Conservation (phyloP, 2,888 invertebrate species). For the Agrochola litura region DNA sequence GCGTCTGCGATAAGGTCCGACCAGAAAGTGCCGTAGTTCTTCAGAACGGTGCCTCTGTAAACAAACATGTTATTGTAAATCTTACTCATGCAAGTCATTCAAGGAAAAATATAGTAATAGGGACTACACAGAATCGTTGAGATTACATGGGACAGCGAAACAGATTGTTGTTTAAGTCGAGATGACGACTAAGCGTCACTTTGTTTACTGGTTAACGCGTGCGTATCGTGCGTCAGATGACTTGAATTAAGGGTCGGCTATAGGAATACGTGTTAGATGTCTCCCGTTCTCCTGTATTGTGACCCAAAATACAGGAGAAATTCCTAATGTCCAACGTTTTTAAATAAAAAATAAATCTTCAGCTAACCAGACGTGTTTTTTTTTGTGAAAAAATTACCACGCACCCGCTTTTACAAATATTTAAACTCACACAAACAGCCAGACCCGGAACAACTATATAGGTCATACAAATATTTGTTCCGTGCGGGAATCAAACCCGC, state of each 20-base stretch:
- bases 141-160: conserved; percentile 2
- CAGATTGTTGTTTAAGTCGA: conserved; percentile 14
- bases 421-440: no score
- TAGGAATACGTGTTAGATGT: no score
- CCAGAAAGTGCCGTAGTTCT: conserved; percentile 95
- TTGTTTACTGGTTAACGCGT: conserved; percentile 32
- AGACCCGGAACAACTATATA: no score
- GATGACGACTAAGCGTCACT: neutral
- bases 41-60: conserved; percentile 94
- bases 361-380: no score
- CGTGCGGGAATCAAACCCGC: no score
- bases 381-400: no score
- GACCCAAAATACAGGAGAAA: no score
- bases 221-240: conserved; percentile 12
- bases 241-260: neutral
- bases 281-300: no score
- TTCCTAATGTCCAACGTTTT: no score
- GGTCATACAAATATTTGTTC: no score
- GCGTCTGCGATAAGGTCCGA: conserved; percentile 91
- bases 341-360: no score
- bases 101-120: conserved; percentile 40
- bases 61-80: conserved; percentile 34
- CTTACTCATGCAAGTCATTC: conserved; percentile 33
- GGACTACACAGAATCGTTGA: conserved; percentile 13
- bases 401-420: no score